Conservation (phyloP, 1,140 invertebrate genomes). For the Melitaea cinxia region DNA sequence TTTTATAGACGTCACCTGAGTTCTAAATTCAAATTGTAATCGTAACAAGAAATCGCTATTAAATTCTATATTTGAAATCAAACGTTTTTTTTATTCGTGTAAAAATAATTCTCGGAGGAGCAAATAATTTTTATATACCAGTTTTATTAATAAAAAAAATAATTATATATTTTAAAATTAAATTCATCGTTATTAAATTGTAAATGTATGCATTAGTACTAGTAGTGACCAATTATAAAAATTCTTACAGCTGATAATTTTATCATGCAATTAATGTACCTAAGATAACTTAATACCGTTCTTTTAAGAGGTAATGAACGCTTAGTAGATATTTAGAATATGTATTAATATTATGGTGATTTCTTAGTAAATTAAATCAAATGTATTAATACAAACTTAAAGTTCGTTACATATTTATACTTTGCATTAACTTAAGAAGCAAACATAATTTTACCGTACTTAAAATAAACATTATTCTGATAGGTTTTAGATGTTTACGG, state of each 20-base stretch:
- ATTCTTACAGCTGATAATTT: conserved; percentile 4
- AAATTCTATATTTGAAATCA: conserved; percentile 20
- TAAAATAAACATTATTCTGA: no score
- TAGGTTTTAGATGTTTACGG: no score
- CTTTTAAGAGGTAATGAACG: conserved; percentile 1
- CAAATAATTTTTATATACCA: neutral
- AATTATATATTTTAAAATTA: neutral
- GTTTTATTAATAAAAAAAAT: neutral
- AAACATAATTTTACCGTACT: no score
- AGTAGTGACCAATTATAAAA: neutral
- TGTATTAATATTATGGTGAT: neutral
- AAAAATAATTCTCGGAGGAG: neutral
- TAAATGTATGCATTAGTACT: neutral
- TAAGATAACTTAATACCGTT: conserved; percentile 6
- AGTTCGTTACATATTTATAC: no score
- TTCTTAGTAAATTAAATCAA: neutral
- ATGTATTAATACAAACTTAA: no score
- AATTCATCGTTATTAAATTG: neutral
- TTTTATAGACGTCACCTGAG: conserved; percentile 68
- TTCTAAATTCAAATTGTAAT: conserved; percentile 68
- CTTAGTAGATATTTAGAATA: conserved; percentile 1
- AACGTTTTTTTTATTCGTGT: neutral
- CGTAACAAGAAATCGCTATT: conserved; percentile 71
- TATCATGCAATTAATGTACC: conserved; percentile 11
- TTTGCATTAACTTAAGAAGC: no score